Conservation (phyloP, 2,113 vertebrate genomes). For the Alaudala cheleensis region DNA sequence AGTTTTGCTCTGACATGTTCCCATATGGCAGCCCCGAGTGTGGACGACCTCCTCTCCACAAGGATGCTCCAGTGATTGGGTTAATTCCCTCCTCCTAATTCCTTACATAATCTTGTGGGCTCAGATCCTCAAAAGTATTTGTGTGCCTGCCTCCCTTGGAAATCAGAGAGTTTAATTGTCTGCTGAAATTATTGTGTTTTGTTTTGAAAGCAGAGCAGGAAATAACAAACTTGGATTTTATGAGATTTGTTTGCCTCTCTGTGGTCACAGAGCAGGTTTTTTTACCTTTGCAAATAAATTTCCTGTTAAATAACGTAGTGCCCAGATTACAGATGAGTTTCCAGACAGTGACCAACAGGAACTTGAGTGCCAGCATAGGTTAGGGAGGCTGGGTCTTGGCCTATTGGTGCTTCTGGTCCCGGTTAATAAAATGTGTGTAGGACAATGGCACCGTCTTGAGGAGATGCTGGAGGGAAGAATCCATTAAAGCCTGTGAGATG, state of each 20-base stretch:
- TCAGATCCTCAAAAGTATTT: constrained; percentile 64
- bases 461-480: constrained; percentile 18
- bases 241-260: constrained; percentile 42
- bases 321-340: not conserved
- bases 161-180: constrained; percentile 60
- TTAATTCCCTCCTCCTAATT: constrained; percentile 51
- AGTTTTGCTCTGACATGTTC: not conserved
- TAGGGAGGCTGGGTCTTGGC: not conserved
- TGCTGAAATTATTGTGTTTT: constrained; percentile 58
- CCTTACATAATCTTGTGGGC: constrained; percentile 48
- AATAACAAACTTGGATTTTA: constrained; percentile 58
- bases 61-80: not conserved
- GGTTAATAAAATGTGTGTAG: not conserved
- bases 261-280: constrained; percentile 19
- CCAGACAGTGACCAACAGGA: not conserved
- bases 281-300: not conserved
- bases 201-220: constrained; percentile 64
- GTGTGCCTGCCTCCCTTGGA: constrained; percentile 36
- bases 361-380: not conserved
- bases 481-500: constrained; percentile 25
- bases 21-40: fast-evolving
- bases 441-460: not conserved
- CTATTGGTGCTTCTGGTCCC: not conserved
- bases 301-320: not conserved
- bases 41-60: not conserved